phyloP scores from a whole-genome alignment of 2,113 vertebrate genomes.

The Chloropsis hardwickii region DNA sequence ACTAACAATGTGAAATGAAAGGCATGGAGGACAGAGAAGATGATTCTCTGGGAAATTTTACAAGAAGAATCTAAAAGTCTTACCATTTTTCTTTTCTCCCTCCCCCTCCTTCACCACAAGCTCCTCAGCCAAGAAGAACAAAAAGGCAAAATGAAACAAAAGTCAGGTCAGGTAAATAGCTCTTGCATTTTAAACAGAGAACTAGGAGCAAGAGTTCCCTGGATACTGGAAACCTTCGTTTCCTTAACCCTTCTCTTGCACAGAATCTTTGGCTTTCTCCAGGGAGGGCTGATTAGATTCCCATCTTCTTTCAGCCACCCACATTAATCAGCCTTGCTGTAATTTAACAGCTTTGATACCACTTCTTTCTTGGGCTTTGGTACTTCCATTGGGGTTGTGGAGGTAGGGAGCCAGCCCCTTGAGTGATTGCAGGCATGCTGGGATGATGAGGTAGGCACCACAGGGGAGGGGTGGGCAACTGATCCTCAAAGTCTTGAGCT shows the following conservation, averaged over 20 bases:
- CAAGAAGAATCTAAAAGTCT: background rate
- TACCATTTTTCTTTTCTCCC: background rate
- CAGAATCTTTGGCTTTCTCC: background rate
- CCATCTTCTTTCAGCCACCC: background rate
- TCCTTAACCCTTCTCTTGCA: background rate
- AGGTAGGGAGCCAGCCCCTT: background rate
- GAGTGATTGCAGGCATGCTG: background rate
- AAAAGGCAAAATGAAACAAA: background rate
- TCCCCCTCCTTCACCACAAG: background rate
- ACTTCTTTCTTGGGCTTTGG: background rate
- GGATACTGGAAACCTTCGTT: background rate
- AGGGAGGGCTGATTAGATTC: background rate
- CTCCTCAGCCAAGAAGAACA: background rate
- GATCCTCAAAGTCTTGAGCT: background rate
- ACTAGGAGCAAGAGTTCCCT: background rate
- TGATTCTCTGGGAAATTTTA: background rate
- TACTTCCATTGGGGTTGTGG: background rate
- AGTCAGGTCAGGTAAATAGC: background rate
- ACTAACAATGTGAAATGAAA: background rate
- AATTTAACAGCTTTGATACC: background rate
- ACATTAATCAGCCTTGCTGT: background rate
- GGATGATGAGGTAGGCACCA: fast-evolving
- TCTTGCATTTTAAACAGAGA: background rate
- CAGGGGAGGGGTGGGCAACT: background rate
- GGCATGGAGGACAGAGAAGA: background rate